Evolutionary conservation across 2,797 vertebrate genomes (phyloP).

Genomic region (Trachurus trachurus): DNA sequence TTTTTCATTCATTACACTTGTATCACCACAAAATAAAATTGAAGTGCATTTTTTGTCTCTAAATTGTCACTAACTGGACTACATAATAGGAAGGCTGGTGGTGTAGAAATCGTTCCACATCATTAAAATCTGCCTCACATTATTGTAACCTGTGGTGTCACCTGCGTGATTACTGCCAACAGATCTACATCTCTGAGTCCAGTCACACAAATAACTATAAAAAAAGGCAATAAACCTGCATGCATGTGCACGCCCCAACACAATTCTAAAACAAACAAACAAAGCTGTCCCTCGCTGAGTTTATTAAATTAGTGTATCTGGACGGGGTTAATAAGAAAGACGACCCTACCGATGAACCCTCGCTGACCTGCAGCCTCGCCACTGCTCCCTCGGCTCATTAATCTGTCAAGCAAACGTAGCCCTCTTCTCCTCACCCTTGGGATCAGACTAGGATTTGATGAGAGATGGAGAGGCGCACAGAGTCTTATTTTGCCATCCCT

Average conservation of each 20-base stretch:
- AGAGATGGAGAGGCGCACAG: not conserved
- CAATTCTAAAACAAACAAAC: slow-evolving; percentile 43
- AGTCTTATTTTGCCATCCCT: not conserved
- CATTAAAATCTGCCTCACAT: slow-evolving; percentile 2
- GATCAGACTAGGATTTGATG: slow-evolving; percentile 27
- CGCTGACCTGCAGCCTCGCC: slow-evolving; percentile 48
- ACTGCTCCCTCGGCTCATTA: slow-evolving; percentile 64
- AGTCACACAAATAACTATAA: slow-evolving; percentile 33
- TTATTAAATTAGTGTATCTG: slow-evolving; percentile 61
- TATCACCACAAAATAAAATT: not conserved
- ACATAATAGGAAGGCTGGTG: slow-evolving; percentile 8
- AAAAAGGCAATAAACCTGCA: slow-evolving; percentile 11
- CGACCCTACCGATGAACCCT: slow-evolving; percentile 43
- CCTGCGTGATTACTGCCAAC: slow-evolving; percentile 4
- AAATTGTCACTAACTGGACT: not conserved
- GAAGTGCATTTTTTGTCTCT: not conserved
- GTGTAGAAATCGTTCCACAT: slow-evolving; percentile 15
- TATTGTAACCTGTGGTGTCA: slow-evolving; percentile 15
- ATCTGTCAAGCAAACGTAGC: slow-evolving; percentile 66
- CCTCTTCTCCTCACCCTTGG: slow-evolving; percentile 22
- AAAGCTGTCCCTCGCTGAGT: slow-evolving; percentile 33
- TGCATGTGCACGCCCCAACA: slow-evolving; percentile 2
- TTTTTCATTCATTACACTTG: not conserved
- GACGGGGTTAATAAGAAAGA: slow-evolving; percentile 72
- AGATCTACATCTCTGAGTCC: slow-evolving; percentile 6